phyloP scores from a whole-genome alignment of 2,797 vertebrate genomes.

The Picus viridis region DNA sequence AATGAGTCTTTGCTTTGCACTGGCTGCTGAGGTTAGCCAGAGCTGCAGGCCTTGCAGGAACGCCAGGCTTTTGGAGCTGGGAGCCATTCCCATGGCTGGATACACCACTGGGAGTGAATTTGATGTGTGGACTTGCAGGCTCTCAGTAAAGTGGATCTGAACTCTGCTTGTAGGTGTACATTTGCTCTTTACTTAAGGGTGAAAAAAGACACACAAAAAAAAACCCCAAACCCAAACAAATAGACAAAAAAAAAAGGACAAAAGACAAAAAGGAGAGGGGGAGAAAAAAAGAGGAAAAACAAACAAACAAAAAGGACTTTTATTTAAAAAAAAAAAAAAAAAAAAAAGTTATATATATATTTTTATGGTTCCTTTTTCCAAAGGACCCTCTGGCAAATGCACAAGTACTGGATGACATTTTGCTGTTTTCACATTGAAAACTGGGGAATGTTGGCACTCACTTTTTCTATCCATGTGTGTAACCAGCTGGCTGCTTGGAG shows the following conservation, averaged over 20 bases:
- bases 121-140: conserved; percentile 69
- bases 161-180: conserved; percentile 69
- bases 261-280: conserved; percentile 16
- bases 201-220: conserved; percentile 13
- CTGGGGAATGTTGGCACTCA: conserved; percentile 74
- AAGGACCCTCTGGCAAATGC: conserved; percentile 74
- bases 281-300: not conserved
- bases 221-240: too few relatives aligned
- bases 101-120: conserved; percentile 28
- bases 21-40: conserved; percentile 12
- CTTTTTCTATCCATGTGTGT: conserved; percentile 76
- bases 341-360: not conserved
- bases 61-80: not conserved
- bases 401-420: conserved; percentile 76
- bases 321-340: not conserved
- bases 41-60: conserved; percentile 42
- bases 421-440: conserved; percentile 83
- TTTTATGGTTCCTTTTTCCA: conserved; percentile 75
- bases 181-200: conserved; percentile 80
- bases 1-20: not conserved
- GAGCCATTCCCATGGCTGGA: conserved; percentile 27
- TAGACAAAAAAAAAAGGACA: not conserved
- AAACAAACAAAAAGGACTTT: not conserved
- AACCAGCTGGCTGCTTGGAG: conserved; percentile 75
- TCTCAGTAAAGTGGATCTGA: conserved; percentile 70